Conservation (phyloP, 2,797 vertebrate species). For the Pseudochirops corinnae region DNA sequence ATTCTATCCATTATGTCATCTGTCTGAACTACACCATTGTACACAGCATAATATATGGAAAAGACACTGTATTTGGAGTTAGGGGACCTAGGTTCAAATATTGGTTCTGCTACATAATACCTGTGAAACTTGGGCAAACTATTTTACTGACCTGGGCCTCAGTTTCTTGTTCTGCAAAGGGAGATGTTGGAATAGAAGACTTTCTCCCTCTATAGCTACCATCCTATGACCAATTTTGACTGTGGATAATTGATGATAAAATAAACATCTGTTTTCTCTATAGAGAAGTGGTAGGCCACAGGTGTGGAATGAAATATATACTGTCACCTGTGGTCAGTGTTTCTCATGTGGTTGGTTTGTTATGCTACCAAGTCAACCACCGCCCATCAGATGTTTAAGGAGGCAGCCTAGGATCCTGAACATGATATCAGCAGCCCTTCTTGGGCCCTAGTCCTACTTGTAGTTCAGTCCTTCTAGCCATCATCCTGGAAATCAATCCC, state of each 20-base stretch:
- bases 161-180: neutral
- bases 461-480: neutral
- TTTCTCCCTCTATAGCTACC: neutral
- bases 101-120: neutral
- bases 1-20: neutral
- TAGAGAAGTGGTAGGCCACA: neutral
- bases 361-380: neutral
- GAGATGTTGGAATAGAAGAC: neutral
- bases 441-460: neutral
- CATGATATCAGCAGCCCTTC: neutral
- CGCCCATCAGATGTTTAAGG: neutral
- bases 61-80: neutral
- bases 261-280: neutral
- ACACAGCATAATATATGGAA: neutral
- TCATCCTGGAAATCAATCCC: neutral
- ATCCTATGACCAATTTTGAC: neutral
- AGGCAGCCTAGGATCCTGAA: neutral
- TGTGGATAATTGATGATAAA: neutral
- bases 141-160: neutral
- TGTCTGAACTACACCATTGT: neutral
- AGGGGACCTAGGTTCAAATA: slow-evolving; percentile 1
- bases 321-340: neutral
- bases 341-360: neutral
- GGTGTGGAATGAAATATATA: neutral
- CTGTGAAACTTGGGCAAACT: slow-evolving; percentile 22